Percentiles rank a stretch among this genome's conserved stretches.
phyloP scores from a whole-genome alignment of 2,797 vertebrate species.

The Syngnathus acus region DNA sequence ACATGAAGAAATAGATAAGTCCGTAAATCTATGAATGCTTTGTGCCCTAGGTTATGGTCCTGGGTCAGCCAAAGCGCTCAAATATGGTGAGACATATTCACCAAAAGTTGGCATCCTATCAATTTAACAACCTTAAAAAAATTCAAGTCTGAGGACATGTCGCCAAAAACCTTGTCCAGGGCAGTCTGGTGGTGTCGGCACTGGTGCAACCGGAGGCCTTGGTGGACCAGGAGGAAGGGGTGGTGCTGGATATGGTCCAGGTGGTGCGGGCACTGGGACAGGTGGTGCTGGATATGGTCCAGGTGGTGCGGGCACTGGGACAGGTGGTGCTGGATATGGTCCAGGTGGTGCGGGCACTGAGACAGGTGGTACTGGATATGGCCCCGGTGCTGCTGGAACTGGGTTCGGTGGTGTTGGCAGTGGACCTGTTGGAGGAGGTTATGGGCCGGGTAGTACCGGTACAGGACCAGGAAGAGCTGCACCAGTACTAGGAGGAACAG shows the following conservation, averaged over 20 bases:
- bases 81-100: conserved; percentile 53
- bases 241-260: conserved; percentile 25
- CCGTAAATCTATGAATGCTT: neutral
- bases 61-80: conserved; percentile 62
- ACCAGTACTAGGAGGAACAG: conserved; percentile 29
- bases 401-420: conserved; percentile 28
- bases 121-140: neutral
- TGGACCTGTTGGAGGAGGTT: conserved; percentile 12
- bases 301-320: conserved; percentile 25
- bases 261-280: conserved; percentile 30
- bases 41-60: conserved; percentile 47
- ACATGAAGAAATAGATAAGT: neutral
- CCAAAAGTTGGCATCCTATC: neutral
- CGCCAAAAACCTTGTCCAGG: conserved; percentile 26
- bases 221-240: conserved; percentile 35
- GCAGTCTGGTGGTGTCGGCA: conserved; percentile 35
- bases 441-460: conserved; percentile 34
- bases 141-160: neutral
- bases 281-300: conserved; percentile 24
- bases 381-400: conserved; percentile 24
- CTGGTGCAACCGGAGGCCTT: conserved; percentile 33
- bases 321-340: conserved; percentile 19
- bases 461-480: conserved; percentile 30
- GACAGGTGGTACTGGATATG: conserved; percentile 22
- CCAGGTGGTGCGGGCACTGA: conserved; percentile 33